Evolutionary conservation across 2,113 vertebrate species (phyloP), one percentile per base, ranked within the genome.

Genomic region (Grantiella picta): DNA sequence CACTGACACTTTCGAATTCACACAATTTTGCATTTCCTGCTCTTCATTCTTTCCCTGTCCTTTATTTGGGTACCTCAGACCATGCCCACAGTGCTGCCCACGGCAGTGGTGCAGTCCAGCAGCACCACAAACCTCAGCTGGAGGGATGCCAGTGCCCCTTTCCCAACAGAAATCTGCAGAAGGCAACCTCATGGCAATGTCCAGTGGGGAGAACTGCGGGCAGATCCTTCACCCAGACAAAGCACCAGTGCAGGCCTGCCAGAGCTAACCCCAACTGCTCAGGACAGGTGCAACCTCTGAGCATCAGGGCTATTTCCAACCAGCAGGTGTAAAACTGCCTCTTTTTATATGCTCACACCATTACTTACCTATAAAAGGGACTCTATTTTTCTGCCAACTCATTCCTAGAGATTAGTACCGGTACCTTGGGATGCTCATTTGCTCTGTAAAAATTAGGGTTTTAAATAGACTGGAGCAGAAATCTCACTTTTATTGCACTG

Each of bases 311-410:
- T 52, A 19, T 29, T 90, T 81, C 86, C 83, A 94, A 28, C 24
- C 56, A 65, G 44, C 71, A 73, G 68, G 42, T 3, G 2, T 18
- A 19, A 19, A 89, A 69, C 29, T 69, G 42, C 56, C 27, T 57
- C 33, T 33, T 23, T 21, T 45, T 45, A 75, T 28, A 75, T 31
- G 69, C 47, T 91, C 72, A 68, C 27, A 38, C 64, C 63, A 70
- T 81, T 83, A 93, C 76, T 96, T 93, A 95, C 75, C 85, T 75
- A 93, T 49, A 70, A 73, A 91, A 95, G 85, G 31, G 53, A 89
- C 40, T 56, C 71, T 81, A 60, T 83, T 75, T 95, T 94, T 90
- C 86, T 96, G 94, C 90, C 90, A 86, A 64, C 91, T 95, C 92
- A 86, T 86, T 92, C 44, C 79, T 81, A 94, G 52, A 93, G 50